Base-by-base conservation (phyloP, 2,888 invertebrate genomes). In the Melanostoma scalare region DNA sequence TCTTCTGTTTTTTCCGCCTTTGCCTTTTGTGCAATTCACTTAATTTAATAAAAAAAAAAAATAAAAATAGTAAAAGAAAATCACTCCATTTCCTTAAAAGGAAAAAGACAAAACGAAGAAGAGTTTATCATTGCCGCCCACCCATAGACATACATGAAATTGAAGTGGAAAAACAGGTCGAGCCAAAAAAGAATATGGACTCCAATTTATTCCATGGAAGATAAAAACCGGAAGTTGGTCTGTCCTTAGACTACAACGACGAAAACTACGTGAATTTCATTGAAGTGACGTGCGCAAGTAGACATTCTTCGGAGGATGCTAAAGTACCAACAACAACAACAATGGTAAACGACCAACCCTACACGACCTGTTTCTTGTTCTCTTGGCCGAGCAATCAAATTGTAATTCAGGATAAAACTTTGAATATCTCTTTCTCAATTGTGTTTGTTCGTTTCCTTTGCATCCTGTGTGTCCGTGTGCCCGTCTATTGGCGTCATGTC, bases 381-480 rank as follows among this genome's bases (percentile, higher is more conserved):
- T 74, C 73, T 55, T 79, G 79, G 81, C 72, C 85, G 69, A 86
- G 74, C 85, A 86, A 86, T 86, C 85, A 85, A 86, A 86, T 86
- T 86, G 86, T 85, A 86, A 86, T 86, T 86, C 86, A 85, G 85
- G 86, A 85, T 85, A 85, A 86, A 85, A 86, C 85, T 85, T 86
- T 86, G 85, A 85, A 86, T 86, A 86, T 84, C 85, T 86, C 75
- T 72, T 78, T 79, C 84, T 79, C 71, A 74, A 55, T 72, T 85
- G 76, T 84, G 75, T 86, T 85, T 82, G 80, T 84, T 77, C 71
- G 69, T 72, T 77, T 71, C 73, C 10, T 56, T 67, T 71, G 67
- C 60, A 63, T 79, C 73, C 71, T 63, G 53, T 78, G 50, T 63
- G 73, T 31, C 40, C 48, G 65, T 44, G 20, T 55, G 55, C 55